Evolutionary conservation across 2,797 vertebrate species (phyloP).

Genomic region (Xenopus petersii): DNA sequence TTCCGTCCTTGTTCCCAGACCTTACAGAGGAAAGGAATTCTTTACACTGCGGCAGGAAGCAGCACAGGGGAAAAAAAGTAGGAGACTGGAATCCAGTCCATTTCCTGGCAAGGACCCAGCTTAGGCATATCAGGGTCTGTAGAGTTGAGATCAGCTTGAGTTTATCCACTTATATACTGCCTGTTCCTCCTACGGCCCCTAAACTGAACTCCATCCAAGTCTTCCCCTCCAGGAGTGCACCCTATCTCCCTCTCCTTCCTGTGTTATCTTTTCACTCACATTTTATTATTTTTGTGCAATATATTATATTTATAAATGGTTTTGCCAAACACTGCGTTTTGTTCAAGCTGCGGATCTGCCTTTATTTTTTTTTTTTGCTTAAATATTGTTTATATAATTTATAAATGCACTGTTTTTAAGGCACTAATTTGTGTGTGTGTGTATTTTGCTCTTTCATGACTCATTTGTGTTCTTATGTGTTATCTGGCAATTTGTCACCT

Average conservation of each 20-base stretch:
- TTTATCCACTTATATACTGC: neutral
- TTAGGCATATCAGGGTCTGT: slow-evolving; percentile 22
- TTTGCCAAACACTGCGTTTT: slow-evolving; percentile 44
- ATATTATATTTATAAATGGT: slow-evolving; percentile 48
- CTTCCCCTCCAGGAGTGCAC: slow-evolving; percentile 13
- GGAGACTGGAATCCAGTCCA: slow-evolving; percentile 31
- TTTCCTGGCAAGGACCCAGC: slow-evolving; percentile 39
- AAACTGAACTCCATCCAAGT: neutral
- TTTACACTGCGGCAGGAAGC: slow-evolving; percentile 28
- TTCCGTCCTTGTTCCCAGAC: slow-evolving; percentile 2
- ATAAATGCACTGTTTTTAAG: slow-evolving; percentile 48
- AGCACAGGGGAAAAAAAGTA: slow-evolving; percentile 31
- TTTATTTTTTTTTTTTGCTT: slow-evolving; percentile 37
- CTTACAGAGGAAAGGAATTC: slow-evolving; percentile 7
- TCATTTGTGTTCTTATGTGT: slow-evolving; percentile 4
- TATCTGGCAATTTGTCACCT: slow-evolving; percentile 3
- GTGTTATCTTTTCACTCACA: slow-evolving; percentile 38
- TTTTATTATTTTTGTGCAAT: slow-evolving; percentile 46
- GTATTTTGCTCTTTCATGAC: slow-evolving; percentile 8
- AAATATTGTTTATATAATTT: slow-evolving; percentile 47
- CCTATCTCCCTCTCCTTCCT: slow-evolving; percentile 25
- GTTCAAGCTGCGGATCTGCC: slow-evolving; percentile 42
- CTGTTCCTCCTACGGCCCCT: neutral
- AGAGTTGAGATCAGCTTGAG: neutral
- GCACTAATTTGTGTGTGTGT: slow-evolving; percentile 43